Evolutionary conservation across 2,888 invertebrate species (phyloP), one percentile per base, ranked within the genome.

Genomic region (Ophion obscuratus): DNA sequence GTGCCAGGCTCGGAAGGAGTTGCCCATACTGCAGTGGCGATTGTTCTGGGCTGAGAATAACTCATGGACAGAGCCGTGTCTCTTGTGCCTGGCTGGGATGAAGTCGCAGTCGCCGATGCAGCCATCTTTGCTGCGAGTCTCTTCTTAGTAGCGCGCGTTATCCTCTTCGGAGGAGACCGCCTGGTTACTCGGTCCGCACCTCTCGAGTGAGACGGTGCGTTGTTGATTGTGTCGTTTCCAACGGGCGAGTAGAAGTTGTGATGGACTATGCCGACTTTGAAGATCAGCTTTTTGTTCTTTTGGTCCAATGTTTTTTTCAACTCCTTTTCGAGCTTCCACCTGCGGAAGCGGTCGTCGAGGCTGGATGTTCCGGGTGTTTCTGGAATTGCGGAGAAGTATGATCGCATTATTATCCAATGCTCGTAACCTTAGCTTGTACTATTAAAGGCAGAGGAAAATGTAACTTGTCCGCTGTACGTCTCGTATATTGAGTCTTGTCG

Each of bases 131-230:
- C 85, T 6, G 89, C 89, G 0, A 93, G 71, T 31, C 93, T 89
- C 61, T 93, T 93, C 70, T 92, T 89, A 0, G 93, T 93, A 0
- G 91, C 93, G 61, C 89, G 89, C 4, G 93, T 92, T 20, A 93
- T 83, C 81, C 89, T 88, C 73, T 89, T 92, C 1, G 85, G 79
- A 0, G 76, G 61, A 5, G 77, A 82, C 0, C 78, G 36, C 2
- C 31, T 10, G 0, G 0, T 9, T 9, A 44, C 10, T 24, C 64
- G 67, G 0, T 40, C 9, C 7, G 82, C 78, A 40, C 77, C 71
- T 31, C 20, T 79, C 9, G 68, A 76, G 11, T 88, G 87, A 4
- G 87, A 86, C 4, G 83, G 40, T 0, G 62, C 40, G 31, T 75
- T 80, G 6, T 6, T 14, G 61, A 14, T 73, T 82, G 0, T 31